These are phyloP conservation scores for Callosobruchus maculatus DNA, from an alignment of 2,888 invertebrate species.

Conservation along the genomic window DNA sequence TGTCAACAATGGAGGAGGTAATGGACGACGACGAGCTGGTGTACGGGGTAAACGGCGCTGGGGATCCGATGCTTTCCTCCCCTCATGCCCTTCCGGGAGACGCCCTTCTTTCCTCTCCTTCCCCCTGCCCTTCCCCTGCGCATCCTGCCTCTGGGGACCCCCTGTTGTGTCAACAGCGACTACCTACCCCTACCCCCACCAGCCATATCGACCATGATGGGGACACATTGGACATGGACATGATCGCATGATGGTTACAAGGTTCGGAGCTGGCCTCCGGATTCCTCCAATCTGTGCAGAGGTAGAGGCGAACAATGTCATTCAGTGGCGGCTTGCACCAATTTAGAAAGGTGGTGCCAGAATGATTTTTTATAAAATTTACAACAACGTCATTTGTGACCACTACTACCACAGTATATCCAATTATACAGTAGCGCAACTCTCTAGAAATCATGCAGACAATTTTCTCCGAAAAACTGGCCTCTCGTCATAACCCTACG, in stretches of 20 bases:
- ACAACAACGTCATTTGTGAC: too few species aligned
- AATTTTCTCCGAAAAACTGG: too few species aligned
- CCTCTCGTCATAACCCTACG: too few species aligned
- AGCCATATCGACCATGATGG: conserved; percentile 50
- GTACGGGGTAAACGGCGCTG: conserved; percentile 41
- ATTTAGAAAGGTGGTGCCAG: too few species aligned
- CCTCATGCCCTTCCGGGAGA: conserved; percentile 58
- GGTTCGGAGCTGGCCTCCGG: conserved; percentile 6
- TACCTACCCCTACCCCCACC: conserved; percentile 50
- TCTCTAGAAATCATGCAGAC: too few species aligned
- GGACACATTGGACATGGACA: conserved; percentile 55
- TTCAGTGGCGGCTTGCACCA: too few species aligned
- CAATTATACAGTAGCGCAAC: too few species aligned
- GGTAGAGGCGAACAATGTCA: neutral
- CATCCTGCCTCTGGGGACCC: conserved; percentile 60
- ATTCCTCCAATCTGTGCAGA: neutral
- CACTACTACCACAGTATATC: too few species aligned
- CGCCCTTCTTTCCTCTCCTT: conserved; percentile 58
- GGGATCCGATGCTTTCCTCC: conserved; percentile 52
- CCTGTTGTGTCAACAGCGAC: conserved; percentile 53
- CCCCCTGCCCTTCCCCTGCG: conserved; percentile 43
- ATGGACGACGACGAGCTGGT: conserved; percentile 49
- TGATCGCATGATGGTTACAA: conserved; percentile 50
- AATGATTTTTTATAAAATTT: too few species aligned
- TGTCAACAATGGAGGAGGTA: conserved; percentile 63